Evolutionary conservation across 1,140 invertebrate genomes (phyloP).

Genomic region (Zaprionus capensis): DNA sequence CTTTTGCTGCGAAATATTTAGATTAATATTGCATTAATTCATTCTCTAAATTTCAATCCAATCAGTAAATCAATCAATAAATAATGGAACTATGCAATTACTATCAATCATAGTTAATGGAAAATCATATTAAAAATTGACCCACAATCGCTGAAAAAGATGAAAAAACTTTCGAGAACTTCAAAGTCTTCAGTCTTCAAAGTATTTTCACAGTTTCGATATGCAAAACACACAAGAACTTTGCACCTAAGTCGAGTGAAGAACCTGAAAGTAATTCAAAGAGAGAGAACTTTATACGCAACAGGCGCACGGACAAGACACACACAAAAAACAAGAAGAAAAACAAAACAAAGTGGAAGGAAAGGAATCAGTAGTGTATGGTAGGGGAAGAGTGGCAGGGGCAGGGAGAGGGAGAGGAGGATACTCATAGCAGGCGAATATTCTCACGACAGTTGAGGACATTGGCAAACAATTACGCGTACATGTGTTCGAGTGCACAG

Average conservation of each 20-base stretch:
- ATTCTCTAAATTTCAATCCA: no score
- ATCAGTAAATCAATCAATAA: no score
- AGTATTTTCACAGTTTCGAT: neutral
- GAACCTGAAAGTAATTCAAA: conserved; percentile 5
- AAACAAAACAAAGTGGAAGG: conserved; percentile 20
- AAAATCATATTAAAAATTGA: neutral
- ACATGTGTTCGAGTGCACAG: conserved; percentile 63
- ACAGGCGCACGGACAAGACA: conserved; percentile 21
- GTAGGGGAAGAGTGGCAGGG: conserved; percentile 8
- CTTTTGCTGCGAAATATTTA: no score
- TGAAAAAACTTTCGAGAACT: neutral
- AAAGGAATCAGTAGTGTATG: conserved; percentile 25
- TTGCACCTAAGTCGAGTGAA: neutral
- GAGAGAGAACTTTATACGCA: conserved; percentile 1
- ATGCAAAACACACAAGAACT: conserved; percentile 1
- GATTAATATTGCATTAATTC: no score
- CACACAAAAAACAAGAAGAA: conserved; percentile 9
- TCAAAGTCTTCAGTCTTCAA: neutral
- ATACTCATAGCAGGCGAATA: conserved; percentile 58
- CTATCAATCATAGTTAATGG: no score
- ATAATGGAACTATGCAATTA: no score
- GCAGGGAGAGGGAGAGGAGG: neutral
- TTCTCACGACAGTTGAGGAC: conserved; percentile 78
- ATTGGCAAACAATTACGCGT: conserved; percentile 78
- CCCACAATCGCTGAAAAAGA: neutral